Conservation (phyloP, 1,140 invertebrate species). For the Meloidogyne chitwoodi region DNA sequence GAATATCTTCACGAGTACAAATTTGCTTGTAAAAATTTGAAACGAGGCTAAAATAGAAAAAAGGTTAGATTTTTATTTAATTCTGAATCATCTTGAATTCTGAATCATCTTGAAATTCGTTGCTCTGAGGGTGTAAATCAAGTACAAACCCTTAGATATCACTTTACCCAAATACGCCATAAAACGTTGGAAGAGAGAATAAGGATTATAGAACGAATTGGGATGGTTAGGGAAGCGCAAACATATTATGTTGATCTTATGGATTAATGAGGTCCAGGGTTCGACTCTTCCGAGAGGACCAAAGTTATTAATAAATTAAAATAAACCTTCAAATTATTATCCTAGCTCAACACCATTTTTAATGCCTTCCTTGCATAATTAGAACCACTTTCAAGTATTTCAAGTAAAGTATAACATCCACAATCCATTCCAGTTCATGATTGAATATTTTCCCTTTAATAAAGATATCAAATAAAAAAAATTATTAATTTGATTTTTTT, state of each 20-base stretch:
- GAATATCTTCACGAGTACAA: neutral
- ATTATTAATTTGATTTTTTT: conserved; percentile 30
- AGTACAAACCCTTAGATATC: no score
- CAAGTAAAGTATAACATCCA: conserved; percentile 40
- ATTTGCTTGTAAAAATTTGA: neutral
- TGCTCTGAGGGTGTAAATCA: neutral
- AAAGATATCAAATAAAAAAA: conserved; percentile 34
- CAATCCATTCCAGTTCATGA: conserved; percentile 34
- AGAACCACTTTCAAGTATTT: conserved; percentile 32
- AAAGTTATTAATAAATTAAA: neutral
- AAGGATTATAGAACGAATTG: no score
- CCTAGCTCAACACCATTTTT: neutral
- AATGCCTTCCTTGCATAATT: conserved; percentile 8
- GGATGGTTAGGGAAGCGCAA: no score
- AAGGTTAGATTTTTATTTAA: no score
- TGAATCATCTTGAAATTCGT: neutral
- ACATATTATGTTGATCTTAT: no score
- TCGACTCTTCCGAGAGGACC: no score
- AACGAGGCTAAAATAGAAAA: neutral
- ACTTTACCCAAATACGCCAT: no score
- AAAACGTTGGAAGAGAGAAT: no score
- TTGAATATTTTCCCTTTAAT: conserved; percentile 38
- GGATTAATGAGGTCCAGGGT: no score
- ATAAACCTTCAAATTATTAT: neutral
- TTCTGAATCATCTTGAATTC: no score